Conservation (phyloP, 2,888 invertebrate species). For the Orthonevra nobilis region DNA sequence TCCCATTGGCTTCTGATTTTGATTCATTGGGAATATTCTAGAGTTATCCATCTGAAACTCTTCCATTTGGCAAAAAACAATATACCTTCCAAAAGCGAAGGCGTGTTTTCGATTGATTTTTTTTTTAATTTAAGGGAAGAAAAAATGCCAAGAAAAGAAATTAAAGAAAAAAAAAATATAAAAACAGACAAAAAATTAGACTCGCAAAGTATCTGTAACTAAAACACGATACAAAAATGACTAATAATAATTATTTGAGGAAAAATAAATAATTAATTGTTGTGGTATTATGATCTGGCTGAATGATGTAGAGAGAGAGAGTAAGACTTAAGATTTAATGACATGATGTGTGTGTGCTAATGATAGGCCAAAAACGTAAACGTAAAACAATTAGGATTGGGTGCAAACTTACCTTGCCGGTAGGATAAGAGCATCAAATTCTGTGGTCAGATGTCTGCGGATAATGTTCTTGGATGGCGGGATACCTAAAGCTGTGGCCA, state of each 20-base stretch:
- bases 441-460: slow-evolving; percentile 92
- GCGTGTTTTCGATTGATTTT: too few relatives aligned
- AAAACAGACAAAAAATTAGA: slow-evolving; percentile 56
- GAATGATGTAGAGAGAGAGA: slow-evolving; percentile 32
- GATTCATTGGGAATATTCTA: slow-evolving; percentile 81
- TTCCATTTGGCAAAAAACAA: slow-evolving; percentile 92
- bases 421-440: slow-evolving; percentile 93
- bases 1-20: slow-evolving; percentile 75
- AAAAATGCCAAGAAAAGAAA: not conserved
- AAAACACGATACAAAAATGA: not conserved
- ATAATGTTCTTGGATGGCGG: slow-evolving; percentile 96
- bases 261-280: too few relatives aligned
- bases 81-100: slow-evolving; percentile 82
- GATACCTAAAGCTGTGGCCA: slow-evolving; percentile 95
- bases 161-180: slow-evolving; percentile 34
- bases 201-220: slow-evolving; percentile 34
- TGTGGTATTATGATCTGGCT: slow-evolving; percentile 28
- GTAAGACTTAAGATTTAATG: slow-evolving; percentile 46
- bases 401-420: slow-evolving; percentile 89
- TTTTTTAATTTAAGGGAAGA: not conserved
- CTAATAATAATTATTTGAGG: slow-evolving; percentile 1
- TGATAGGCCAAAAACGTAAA: slow-evolving; percentile 61
- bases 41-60: slow-evolving; percentile 90
- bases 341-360: slow-evolving; percentile 70
- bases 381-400: not conserved